Conservation (phyloP, 2,888 invertebrate species). For the Autographa gamma region DNA sequence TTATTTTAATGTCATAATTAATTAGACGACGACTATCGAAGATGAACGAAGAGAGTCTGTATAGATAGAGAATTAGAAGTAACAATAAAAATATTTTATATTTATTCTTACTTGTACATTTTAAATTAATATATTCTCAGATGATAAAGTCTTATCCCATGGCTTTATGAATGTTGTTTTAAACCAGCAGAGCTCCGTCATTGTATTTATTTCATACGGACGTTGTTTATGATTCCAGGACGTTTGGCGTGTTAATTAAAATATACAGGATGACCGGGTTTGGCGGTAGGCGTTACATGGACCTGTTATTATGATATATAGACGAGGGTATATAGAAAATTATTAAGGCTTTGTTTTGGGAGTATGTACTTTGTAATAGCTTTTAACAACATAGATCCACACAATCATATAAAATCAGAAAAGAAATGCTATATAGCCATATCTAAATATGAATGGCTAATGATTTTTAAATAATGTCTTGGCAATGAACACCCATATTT, state of each 20-base stretch:
- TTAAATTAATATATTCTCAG: too few relatives aligned
- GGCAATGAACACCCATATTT: too few relatives aligned
- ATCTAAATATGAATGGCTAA: too few relatives aligned
- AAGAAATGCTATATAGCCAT: too few relatives aligned
- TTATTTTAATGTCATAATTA: too few relatives aligned
- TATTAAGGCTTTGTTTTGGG: background rate
- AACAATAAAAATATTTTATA: too few relatives aligned
- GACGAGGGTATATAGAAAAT: background rate
- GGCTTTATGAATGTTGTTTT: constrained; percentile 15
- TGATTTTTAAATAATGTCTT: too few relatives aligned
- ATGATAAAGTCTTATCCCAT: background rate
- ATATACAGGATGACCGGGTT: constrained; percentile 27
- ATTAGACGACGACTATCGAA: too few relatives aligned
- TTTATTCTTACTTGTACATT: too few relatives aligned
- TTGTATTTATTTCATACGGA: constrained; percentile 22
- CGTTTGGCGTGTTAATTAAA: constrained; percentile 40
- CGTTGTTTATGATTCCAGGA: constrained; percentile 17
- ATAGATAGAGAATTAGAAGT: too few relatives aligned
- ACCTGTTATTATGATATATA: constrained; percentile 1
- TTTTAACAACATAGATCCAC: background rate
- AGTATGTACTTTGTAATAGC: background rate
- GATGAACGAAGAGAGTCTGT: too few relatives aligned
- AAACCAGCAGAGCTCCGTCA: constrained; percentile 12
- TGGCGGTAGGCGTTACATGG: background rate
- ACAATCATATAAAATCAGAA: too few relatives aligned